Percentiles rank a stretch among this genome's conserved stretches.
Conservation (phyloP, 2,113 vertebrate species). For the Piaya cayana region DNA sequence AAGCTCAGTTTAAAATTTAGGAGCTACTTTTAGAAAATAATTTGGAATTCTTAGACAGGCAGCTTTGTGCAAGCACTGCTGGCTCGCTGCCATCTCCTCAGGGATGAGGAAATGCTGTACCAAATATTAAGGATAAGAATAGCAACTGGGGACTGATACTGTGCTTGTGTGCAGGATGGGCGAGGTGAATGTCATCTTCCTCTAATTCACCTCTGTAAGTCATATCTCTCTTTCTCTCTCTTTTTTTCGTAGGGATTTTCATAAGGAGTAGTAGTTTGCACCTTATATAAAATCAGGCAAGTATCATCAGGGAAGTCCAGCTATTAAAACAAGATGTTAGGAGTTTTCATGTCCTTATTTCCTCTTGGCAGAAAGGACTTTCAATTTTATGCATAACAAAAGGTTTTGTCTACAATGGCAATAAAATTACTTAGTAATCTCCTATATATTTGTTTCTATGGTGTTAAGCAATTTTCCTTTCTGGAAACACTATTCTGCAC, state of each 20-base stretch:
- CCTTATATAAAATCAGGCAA: not conserved
- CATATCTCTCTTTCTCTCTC: not conserved
- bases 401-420: not conserved
- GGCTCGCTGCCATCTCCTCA: not conserved
- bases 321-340: not conserved
- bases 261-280: not conserved
- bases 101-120: not conserved
- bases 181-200: not conserved
- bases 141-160: not conserved
- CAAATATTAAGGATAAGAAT: not conserved
- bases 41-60: not conserved
- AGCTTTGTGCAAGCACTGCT: not conserved
- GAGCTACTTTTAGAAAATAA: not conserved
- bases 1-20: conserved; percentile 4
- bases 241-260: not conserved
- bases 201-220: not conserved
- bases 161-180: not conserved
- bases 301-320: not conserved
- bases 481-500: not conserved
- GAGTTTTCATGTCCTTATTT: not conserved
- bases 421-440: not conserved
- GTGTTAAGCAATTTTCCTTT: not conserved
- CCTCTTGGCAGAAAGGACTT: not conserved
- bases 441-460: not conserved
- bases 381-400: not conserved